Percentiles rank a stretch among this genome's conserved stretches.
Evolutionary conservation across 2,797 vertebrate species (phyloP).

Genomic region (Cygnus olor): DNA sequence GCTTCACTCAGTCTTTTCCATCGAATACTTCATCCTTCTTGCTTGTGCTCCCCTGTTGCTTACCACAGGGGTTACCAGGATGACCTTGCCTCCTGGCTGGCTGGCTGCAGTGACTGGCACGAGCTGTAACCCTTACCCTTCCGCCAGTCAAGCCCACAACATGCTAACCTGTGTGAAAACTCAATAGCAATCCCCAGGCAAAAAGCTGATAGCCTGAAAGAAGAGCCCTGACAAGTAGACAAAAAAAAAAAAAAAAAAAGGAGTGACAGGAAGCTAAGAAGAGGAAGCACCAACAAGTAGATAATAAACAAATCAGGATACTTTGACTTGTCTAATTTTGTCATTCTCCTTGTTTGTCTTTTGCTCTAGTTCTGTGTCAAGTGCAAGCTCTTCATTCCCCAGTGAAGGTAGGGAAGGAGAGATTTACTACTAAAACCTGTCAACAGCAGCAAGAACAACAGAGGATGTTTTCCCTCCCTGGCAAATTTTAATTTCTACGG

Average conservation of each 20-base stretch:
- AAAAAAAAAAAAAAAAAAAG: background rate
- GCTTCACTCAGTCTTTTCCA: background rate
- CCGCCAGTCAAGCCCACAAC: slow-evolving; percentile 8
- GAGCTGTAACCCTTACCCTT: background rate
- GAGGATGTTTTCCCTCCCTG: background rate
- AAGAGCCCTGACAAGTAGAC: background rate
- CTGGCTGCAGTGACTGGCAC: background rate
- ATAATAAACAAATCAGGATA: background rate
- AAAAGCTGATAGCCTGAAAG: background rate
- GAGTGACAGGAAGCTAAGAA: background rate
- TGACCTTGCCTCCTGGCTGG: slow-evolving; percentile 9
- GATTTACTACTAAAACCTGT: background rate
- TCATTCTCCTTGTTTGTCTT: slow-evolving; percentile 15
- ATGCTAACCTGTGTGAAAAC: background rate
- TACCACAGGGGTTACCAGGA: background rate
- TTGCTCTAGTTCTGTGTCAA: background rate
- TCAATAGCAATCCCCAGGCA: background rate
- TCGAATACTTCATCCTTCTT: background rate
- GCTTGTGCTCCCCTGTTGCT: background rate
- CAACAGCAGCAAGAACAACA: background rate
- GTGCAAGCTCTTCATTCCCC: slow-evolving; percentile 1
- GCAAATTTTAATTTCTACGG: slow-evolving; percentile 15
- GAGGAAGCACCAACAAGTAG: background rate
- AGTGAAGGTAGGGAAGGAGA: background rate
- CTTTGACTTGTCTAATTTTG: slow-evolving; percentile 39